Evolutionary conservation across 2,888 invertebrate genomes (phyloP).

Genomic region (Pachliopta kotzebuea): DNA sequence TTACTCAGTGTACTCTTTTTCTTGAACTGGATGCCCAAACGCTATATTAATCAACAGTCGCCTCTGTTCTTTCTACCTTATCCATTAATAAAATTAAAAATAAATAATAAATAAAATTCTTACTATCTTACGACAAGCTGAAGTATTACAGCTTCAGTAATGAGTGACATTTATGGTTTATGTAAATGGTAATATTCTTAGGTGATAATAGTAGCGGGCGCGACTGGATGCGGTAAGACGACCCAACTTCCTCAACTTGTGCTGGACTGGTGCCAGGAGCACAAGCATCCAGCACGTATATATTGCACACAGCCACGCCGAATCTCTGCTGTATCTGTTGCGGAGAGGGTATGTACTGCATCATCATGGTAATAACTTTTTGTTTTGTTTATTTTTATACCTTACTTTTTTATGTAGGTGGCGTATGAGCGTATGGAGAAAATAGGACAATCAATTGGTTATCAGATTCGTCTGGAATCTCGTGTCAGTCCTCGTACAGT

Average conservation of each 20-base stretch:
- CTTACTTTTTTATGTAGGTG: constrained; percentile 50
- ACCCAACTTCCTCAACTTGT: constrained; percentile 97
- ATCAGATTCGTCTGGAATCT: constrained; percentile 95
- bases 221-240: constrained; percentile 97
- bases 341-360: constrained; percentile 84
- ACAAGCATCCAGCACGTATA: constrained; percentile 86
- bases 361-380: neutral
- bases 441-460: constrained; percentile 88
- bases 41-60: no score
- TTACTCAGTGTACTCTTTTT: no score
- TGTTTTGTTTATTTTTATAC: neutral
- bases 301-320: constrained; percentile 96
- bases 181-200: constrained; percentile 37
- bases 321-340: constrained; percentile 93
- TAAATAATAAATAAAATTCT: no score
- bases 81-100: no score
- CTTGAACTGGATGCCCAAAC: no score
- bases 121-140: no score
- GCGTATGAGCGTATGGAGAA: constrained; percentile 85
- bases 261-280: constrained; percentile 85
- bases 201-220: constrained; percentile 88
- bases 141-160: neutral
- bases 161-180: neutral
- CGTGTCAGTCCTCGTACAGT: constrained; percentile 89
- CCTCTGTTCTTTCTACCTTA: no score